phyloP scores from a whole-genome alignment of 1,140 invertebrate genomes.

The Drosophila ambigua region DNA sequence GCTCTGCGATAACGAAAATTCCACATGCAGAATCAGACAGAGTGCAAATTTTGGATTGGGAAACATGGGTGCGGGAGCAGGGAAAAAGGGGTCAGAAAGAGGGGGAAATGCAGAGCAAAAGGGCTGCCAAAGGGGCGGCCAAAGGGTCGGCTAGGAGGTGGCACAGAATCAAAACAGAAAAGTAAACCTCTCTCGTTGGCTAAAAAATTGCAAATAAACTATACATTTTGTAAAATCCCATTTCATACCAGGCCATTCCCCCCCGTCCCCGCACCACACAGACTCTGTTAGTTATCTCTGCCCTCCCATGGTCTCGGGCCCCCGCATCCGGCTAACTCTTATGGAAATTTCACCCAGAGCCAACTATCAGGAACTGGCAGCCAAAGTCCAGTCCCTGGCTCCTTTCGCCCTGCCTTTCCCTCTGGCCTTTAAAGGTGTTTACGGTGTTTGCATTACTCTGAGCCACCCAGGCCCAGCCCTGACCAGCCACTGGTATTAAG shows the following conservation, averaged over 20 bases:
- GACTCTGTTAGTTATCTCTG: not conserved
- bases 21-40: conserved; percentile 52
- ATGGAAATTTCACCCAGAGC: conserved; percentile 64
- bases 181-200: conserved; percentile 71
- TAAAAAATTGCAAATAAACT: conserved; percentile 81
- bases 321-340: conserved; percentile 1
- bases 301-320: too few species aligned
- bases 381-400: conserved; percentile 48
- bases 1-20: conserved; percentile 77
- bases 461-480: not conserved
- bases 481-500: conserved; percentile 18
- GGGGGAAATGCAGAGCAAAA: not conserved
- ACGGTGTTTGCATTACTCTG: conserved; percentile 65
- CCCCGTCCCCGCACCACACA: not conserved
- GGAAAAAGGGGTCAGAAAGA: not conserved
- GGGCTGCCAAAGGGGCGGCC: too few species aligned
- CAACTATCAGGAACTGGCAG: conserved; percentile 71
- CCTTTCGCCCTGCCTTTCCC: not conserved
- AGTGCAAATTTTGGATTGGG: not conserved
- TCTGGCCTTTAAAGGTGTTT: conserved; percentile 74
- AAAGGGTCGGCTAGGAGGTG: too few species aligned
- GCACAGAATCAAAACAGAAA: conserved; percentile 59
- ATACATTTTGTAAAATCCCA: conserved; percentile 67
- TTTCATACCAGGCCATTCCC: too few species aligned
- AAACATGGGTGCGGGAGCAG: not conserved